These are phyloP conservation scores for Seira musarum DNA, from an alignment of 2,888 invertebrate genomes.

Conservation along the genomic window DNA sequence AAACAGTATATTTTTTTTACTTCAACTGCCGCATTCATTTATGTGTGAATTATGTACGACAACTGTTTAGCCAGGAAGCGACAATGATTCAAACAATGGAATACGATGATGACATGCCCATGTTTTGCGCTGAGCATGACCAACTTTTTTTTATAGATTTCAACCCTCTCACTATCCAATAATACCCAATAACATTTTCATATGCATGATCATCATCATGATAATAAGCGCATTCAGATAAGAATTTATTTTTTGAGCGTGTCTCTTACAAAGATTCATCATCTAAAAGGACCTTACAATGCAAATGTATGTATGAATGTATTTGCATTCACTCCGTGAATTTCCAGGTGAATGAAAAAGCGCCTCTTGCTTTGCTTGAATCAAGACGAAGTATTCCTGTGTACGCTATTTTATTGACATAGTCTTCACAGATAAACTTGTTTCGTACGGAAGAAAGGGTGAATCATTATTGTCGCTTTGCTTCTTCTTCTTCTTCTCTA, in stretches of 20 bases:
- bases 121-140: not conserved
- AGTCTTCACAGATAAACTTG: slow-evolving; percentile 1
- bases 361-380: not conserved
- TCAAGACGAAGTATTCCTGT: not conserved
- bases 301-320: not conserved
- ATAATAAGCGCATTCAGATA: not conserved
- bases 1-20: no score
- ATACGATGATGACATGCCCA: slow-evolving; percentile 1
- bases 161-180: slow-evolving; percentile 8
- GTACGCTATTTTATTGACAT: slow-evolving; percentile 17
- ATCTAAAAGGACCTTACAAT: not conserved
- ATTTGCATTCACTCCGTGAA: not conserved
- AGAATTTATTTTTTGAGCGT: not conserved
- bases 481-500: not conserved
- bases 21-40: not conserved
- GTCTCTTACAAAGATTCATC: not conserved
- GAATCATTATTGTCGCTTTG: slow-evolving; percentile 2
- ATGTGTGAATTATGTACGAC: slow-evolving; percentile 13
- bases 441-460: slow-evolving; percentile 2
- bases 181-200: not conserved
- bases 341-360: slow-evolving; percentile 21
- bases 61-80: slow-evolving; percentile 16
- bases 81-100: slow-evolving; percentile 3
- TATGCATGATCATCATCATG: not conserved
- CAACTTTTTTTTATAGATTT: slow-evolving; percentile 3